These are phyloP conservation scores for Progne subis DNA, from an alignment of 2,113 vertebrate species.

Conservation along the genomic window DNA sequence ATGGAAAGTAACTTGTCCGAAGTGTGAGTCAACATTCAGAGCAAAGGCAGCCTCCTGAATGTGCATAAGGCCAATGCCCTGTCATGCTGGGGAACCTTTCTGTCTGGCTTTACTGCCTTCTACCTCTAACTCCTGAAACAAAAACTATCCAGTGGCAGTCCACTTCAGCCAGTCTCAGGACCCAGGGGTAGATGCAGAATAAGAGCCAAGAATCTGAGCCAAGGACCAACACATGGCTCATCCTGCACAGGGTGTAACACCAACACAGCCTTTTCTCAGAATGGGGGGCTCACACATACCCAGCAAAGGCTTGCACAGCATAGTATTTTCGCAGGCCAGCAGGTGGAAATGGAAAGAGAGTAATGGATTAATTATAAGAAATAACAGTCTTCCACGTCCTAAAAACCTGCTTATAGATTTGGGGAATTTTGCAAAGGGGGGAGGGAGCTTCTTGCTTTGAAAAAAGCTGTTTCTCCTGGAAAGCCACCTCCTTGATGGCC, in stretches of 20 bases:
- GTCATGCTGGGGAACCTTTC: rapidly evolving
- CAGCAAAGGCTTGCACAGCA: background rate
- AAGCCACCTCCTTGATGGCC: background rate
- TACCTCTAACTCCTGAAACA: background rate
- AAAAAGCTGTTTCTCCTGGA: background rate
- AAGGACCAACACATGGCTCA: rapidly evolving
- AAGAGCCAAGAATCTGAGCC: background rate
- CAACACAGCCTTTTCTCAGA: background rate
- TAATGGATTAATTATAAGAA: background rate
- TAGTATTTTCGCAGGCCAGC: background rate
- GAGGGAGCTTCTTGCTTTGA: background rate
- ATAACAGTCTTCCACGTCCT: background rate
- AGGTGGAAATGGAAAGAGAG: background rate
- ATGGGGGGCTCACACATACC: background rate
- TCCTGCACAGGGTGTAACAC: background rate
- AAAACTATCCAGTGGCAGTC: background rate
- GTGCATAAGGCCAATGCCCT: background rate
- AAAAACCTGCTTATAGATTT: background rate
- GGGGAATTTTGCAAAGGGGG: background rate
- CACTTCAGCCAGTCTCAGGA: background rate
- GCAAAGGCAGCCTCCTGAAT: background rate
- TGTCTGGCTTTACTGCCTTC: background rate
- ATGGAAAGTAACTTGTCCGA: background rate
- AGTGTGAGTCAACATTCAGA: background rate
- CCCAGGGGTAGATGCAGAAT: background rate